A percentile compares a stretch with the other conserved stretches of the same genome.
phyloP scores from a whole-genome alignment of 2,888 invertebrate species.

The Lithodes maja region DNA sequence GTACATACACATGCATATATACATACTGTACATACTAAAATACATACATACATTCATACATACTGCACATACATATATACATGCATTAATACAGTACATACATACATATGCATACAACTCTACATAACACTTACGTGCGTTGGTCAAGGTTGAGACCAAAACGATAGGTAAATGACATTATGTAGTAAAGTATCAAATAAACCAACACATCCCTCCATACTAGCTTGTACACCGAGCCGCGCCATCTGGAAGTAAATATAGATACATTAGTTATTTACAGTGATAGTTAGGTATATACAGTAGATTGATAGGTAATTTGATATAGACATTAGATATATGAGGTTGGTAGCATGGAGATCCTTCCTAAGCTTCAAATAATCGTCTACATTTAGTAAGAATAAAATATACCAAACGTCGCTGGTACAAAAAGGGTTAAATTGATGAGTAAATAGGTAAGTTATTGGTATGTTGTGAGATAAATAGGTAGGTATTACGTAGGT shows the following conservation, averaged over 20 bases:
- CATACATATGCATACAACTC: neutral
- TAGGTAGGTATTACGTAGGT: too few relatives aligned
- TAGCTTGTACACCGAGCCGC: conserved; percentile 36
- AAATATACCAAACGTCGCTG: too few relatives aligned
- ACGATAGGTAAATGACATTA: conserved; percentile 33
- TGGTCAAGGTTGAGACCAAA: conserved; percentile 4
- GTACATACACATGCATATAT: too few relatives aligned
- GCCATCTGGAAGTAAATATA: conserved; percentile 23
- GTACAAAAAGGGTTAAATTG: too few relatives aligned
- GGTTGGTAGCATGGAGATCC: too few relatives aligned
- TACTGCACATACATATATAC: neutral
- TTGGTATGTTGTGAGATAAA: too few relatives aligned
- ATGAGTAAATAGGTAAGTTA: too few relatives aligned
- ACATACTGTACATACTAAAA: neutral
- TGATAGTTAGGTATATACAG: neutral
- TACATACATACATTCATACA: neutral
- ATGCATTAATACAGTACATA: neutral
- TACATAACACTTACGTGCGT: conserved; percentile 1
- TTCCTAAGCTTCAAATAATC: too few relatives aligned
- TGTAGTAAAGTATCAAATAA: conserved; percentile 18
- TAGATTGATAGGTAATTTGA: neutral
- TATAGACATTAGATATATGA: neutral
- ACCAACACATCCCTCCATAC: conserved; percentile 39
- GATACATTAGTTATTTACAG: too few relatives aligned
- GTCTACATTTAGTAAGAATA: too few relatives aligned